Conservation (phyloP, 2,888 invertebrate genomes). For the Parnassius mnemosyne region DNA sequence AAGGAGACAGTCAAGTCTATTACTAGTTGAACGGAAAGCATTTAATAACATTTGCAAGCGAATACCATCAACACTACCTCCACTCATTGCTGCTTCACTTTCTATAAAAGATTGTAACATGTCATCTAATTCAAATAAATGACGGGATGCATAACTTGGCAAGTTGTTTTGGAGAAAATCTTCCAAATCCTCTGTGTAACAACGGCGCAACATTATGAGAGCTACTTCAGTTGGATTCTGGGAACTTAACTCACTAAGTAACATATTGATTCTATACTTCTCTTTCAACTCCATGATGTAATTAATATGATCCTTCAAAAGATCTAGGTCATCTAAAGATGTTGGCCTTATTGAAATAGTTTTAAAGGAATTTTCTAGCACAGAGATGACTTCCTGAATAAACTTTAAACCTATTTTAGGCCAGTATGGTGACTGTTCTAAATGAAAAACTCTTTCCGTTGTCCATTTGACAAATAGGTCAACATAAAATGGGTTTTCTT, state of each 20-base stretch:
- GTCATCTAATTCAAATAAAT: slow-evolving; percentile 69
- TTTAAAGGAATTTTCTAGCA: slow-evolving; percentile 62
- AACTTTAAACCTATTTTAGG: slow-evolving; percentile 75
- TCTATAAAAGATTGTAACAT: slow-evolving; percentile 64
- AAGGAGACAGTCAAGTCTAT: slow-evolving; percentile 64
- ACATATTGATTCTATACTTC: slow-evolving; percentile 71
- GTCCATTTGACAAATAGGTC: slow-evolving; percentile 75
- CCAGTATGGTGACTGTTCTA: slow-evolving; percentile 73
- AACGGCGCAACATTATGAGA: slow-evolving; percentile 71
- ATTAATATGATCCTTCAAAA: slow-evolving; percentile 61
- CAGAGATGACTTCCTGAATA: slow-evolving; percentile 58
- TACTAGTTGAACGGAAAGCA: slow-evolving; percentile 57
- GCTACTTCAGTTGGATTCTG: slow-evolving; percentile 67
- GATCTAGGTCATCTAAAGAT: slow-evolving; percentile 69
- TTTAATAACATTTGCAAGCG: slow-evolving; percentile 62
- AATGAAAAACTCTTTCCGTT: slow-evolving; percentile 64
- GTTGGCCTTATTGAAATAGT: slow-evolving; percentile 62
- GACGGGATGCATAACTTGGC: slow-evolving; percentile 59
- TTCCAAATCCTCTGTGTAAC: slow-evolving; percentile 72
- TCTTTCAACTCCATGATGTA: slow-evolving; percentile 69
- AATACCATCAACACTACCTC: slow-evolving; percentile 63
- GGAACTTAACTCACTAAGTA: slow-evolving; percentile 65
- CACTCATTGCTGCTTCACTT: slow-evolving; percentile 64
- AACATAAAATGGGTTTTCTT: slow-evolving; percentile 67
- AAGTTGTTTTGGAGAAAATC: slow-evolving; percentile 64